These are phyloP conservation scores for Xenentodon cancila DNA, from an alignment of 2,797 vertebrate species.

Conservation along the genomic window DNA sequence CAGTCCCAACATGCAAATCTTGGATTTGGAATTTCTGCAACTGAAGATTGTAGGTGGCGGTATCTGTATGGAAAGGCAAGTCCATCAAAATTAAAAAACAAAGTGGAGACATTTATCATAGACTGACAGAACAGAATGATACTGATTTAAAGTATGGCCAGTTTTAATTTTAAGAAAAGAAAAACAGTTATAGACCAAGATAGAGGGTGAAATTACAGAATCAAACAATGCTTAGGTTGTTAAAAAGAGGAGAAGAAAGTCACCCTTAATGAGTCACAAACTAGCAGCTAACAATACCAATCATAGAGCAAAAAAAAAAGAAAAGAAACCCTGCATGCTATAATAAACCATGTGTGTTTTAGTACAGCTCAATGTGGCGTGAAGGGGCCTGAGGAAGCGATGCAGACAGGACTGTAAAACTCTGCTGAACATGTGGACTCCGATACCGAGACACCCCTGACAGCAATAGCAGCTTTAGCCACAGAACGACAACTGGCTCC, in stretches of 20 bases:
- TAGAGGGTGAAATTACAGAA: no score
- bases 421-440: slow-evolving; percentile 32
- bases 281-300: slow-evolving; percentile 23
- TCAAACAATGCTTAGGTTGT: neutral
- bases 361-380: slow-evolving; percentile 51
- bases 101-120: slow-evolving; percentile 12
- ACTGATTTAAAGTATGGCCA: slow-evolving; percentile 36
- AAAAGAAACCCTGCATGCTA: slow-evolving; percentile 7
- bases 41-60: slow-evolving; percentile 49
- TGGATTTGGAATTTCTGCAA: slow-evolving; percentile 33
- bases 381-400: slow-evolving; percentile 61
- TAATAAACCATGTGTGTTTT: slow-evolving; percentile 57
- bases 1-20: slow-evolving; percentile 38
- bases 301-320: neutral
- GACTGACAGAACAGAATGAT: slow-evolving; percentile 5
- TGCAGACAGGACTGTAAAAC: slow-evolving; percentile 66
- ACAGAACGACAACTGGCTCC: slow-evolving; percentile 31
- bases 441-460: slow-evolving; percentile 32
- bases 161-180: neutral
- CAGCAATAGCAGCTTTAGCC: slow-evolving; percentile 37
- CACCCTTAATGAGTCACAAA: neutral
- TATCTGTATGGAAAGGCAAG: slow-evolving; percentile 18
- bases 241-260: slow-evolving; percentile 11
- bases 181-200: slow-evolving; percentile 3
- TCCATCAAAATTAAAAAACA: slow-evolving; percentile 41